phyloP scores from a whole-genome alignment of 2,888 invertebrate genomes.

The Timema podura region DNA sequence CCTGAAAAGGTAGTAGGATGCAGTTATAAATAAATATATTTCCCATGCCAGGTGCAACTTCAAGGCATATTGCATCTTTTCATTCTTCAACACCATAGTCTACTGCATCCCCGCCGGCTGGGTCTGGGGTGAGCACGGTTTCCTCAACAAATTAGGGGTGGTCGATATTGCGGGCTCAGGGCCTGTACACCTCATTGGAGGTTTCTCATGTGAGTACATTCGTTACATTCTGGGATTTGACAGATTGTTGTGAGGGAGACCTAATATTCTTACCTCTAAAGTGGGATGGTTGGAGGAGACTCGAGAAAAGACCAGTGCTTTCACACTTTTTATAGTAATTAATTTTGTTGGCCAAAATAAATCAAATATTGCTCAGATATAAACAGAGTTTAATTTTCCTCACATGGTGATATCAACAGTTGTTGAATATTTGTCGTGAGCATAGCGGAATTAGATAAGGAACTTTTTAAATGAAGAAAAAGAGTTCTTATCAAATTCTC shows the following conservation, averaged over 20 bases:
- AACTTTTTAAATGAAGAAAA: too few species aligned
- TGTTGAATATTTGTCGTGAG: too few species aligned
- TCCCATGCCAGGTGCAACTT: conserved; percentile 68
- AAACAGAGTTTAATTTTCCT: too few species aligned
- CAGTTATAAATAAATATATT: too few species aligned
- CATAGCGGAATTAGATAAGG: too few species aligned
- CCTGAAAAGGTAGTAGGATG: too few species aligned
- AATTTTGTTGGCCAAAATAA: background rate
- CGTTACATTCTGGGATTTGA: background rate
- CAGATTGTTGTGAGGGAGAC: background rate
- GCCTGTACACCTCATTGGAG: conserved; percentile 84
- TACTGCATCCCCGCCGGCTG: conserved; percentile 93
- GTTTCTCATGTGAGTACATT: conserved; percentile 45
- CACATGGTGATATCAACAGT: too few species aligned
- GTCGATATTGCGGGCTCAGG: conserved; percentile 93
- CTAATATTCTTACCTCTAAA: too few species aligned
- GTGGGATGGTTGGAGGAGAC: background rate
- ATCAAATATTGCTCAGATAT: too few species aligned
- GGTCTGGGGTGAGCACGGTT: conserved; percentile 89
- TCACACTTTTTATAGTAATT: background rate
- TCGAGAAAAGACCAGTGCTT: background rate
- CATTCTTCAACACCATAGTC: conserved; percentile 80
- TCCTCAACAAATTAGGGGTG: conserved; percentile 74
- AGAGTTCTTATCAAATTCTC: too few species aligned
- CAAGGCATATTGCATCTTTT: conserved; percentile 86